Evolutionary conservation across 2,113 vertebrate genomes (phyloP).

Genomic region (Capricornis sumatraensis): DNA sequence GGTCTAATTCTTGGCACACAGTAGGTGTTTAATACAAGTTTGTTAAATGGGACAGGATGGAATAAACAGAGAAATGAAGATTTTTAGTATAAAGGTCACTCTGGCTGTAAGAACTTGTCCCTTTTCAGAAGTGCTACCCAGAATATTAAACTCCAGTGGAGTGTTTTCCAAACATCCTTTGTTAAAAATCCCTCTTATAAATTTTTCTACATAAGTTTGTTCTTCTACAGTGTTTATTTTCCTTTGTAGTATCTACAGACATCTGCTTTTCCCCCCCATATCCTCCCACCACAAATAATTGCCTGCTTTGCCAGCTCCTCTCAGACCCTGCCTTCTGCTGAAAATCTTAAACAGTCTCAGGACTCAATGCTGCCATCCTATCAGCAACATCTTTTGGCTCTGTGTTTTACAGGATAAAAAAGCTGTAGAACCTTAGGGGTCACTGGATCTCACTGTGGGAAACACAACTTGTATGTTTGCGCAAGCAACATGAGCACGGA

Average conservation of each 20-base stretch:
- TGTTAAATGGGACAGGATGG: neutral
- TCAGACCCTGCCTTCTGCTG: neutral
- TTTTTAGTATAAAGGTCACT: neutral
- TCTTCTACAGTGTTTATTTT: constrained; percentile 35
- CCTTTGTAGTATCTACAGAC: constrained; percentile 35
- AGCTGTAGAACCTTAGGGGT: constrained; percentile 36
- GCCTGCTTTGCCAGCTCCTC: neutral
- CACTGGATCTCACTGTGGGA: constrained; percentile 39
- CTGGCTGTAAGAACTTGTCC: neutral
- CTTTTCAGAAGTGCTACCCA: constrained; percentile 1
- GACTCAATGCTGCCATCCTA: neutral
- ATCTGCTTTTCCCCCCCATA: neutral
- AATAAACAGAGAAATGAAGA: neutral
- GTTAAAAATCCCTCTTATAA: constrained; percentile 31
- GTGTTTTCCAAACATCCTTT: constrained; percentile 46
- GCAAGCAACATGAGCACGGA: constrained; percentile 4
- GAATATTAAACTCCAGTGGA: neutral
- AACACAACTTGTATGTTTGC: constrained; percentile 38
- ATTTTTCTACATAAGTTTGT: neutral
- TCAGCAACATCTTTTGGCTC: neutral
- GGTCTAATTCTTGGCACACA: neutral
- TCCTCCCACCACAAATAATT: constrained; percentile 9
- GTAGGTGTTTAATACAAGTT: constrained; percentile 10
- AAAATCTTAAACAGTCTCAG: constrained; percentile 7
- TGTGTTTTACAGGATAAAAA: constrained; percentile 38